phyloP scores from a whole-genome alignment of 2,797 vertebrate genomes.

The Pterois miles region DNA sequence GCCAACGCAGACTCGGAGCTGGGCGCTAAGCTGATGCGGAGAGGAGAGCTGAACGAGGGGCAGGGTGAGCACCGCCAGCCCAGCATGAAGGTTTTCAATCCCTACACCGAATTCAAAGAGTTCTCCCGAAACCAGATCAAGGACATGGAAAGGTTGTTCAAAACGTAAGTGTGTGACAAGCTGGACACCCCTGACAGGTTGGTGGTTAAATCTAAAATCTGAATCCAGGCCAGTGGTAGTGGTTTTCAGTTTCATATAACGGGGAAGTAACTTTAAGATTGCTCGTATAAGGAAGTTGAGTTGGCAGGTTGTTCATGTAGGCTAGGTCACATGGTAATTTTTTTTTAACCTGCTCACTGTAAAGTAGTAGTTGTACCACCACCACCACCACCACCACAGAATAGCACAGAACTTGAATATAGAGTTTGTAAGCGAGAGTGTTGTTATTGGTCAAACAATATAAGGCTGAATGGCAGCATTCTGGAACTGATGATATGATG shows the following conservation, averaged over 20 bases:
- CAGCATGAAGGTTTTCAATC: conserved; percentile 91
- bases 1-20: conserved; percentile 85
- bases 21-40: conserved; percentile 85
- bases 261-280: neutral
- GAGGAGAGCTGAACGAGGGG: conserved; percentile 87
- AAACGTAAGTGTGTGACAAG: conserved; percentile 85
- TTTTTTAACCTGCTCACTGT: too few relatives aligned
- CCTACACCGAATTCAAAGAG: conserved; percentile 95
- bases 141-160: conserved; percentile 96
- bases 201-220: neutral
- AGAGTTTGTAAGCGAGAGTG: neutral
- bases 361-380: neutral
- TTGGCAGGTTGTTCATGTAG: neutral
- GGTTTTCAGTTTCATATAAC: neutral
- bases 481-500: neutral
- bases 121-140: conserved; percentile 95
- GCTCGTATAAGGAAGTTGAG: conserved; percentile 26
- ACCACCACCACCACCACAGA: neutral
- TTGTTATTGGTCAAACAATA: neutral
- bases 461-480: neutral
- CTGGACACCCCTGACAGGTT: too few relatives aligned
- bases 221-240: neutral
- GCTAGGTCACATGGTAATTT: neutral
- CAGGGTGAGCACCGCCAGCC: conserved; percentile 80
- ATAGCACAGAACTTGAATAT: too few relatives aligned